These are phyloP conservation scores for Noctua janthe DNA, from an alignment of 2,888 invertebrate genomes.

Conservation along the genomic window DNA sequence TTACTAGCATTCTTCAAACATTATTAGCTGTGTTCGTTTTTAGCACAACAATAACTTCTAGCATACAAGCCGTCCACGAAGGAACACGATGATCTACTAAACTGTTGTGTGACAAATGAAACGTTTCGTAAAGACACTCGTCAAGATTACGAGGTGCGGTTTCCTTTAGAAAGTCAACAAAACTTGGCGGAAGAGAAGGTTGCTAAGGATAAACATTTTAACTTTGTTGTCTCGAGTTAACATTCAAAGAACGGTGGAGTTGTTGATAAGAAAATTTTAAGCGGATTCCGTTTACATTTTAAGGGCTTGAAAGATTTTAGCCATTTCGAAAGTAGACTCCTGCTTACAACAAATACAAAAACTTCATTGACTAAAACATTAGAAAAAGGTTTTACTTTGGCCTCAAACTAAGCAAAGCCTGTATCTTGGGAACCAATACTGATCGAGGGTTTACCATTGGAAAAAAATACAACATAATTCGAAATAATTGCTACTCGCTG, in stretches of 20 bases:
- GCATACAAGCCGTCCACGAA: slow-evolving; percentile 6
- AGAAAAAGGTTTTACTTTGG: no score
- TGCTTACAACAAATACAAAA: neutral
- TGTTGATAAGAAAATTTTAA: slow-evolving; percentile 6
- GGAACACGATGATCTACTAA: slow-evolving; percentile 1
- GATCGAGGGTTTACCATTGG: no score
- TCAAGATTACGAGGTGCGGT: slow-evolving; percentile 13
- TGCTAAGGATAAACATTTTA: slow-evolving; percentile 40
- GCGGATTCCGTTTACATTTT: neutral
- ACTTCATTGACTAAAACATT: neutral
- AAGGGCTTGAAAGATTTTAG: neutral
- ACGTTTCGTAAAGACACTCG: slow-evolving; percentile 18
- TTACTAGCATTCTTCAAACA: neutral
- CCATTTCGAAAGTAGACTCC: neutral
- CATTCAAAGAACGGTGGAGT: slow-evolving; percentile 1
- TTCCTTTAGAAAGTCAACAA: slow-evolving; percentile 56
- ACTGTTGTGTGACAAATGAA: slow-evolving; percentile 28
- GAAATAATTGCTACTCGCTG: neutral
- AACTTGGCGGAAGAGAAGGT: slow-evolving; percentile 17
- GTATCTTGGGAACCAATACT: no score
- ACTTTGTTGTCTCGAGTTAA: slow-evolving; percentile 18
- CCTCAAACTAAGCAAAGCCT: no score
- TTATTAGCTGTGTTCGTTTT: no score
- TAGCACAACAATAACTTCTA: neutral
- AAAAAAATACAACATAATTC: neutral